Conservation (phyloP, 2,888 invertebrate species). For the Eilema caniola region DNA sequence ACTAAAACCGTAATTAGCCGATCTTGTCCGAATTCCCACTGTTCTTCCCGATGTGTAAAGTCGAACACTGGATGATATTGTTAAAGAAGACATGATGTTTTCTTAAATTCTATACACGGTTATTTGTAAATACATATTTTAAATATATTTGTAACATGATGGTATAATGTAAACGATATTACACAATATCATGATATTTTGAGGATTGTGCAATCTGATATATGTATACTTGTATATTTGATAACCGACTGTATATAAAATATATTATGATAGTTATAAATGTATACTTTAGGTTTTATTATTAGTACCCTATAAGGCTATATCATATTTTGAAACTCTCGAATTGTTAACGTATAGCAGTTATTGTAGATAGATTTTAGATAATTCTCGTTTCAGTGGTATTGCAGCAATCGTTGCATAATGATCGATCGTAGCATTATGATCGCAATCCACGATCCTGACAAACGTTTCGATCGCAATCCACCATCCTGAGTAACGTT, state of each 20-base stretch:
- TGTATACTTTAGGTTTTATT: constrained; percentile 56
- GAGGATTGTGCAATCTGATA: constrained; percentile 54
- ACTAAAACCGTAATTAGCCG: too few species aligned
- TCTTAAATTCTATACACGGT: not conserved
- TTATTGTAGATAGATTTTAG: constrained; percentile 2
- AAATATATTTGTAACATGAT: not conserved
- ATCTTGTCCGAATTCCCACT: too few species aligned
- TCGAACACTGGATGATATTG: too few species aligned
- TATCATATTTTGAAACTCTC: not conserved
- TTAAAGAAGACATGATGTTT: too few species aligned
- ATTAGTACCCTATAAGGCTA: constrained; percentile 35
- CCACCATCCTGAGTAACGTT: not conserved
- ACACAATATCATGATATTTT: constrained; percentile 30
- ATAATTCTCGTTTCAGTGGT: not conserved
- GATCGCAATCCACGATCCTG: not conserved
- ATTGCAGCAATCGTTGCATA: not conserved
- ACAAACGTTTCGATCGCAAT: not conserved
- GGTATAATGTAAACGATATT: not conserved
- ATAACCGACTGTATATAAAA: constrained; percentile 31
- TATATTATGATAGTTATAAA: constrained; percentile 31
- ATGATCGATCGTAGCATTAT: too few species aligned
- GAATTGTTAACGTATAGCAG: not conserved
- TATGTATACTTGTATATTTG: constrained; percentile 28
- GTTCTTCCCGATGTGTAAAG: too few species aligned
- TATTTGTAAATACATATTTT: not conserved